Base-by-base conservation (phyloP, 2,113 vertebrate genomes). In the Bos javanicus region DNA sequence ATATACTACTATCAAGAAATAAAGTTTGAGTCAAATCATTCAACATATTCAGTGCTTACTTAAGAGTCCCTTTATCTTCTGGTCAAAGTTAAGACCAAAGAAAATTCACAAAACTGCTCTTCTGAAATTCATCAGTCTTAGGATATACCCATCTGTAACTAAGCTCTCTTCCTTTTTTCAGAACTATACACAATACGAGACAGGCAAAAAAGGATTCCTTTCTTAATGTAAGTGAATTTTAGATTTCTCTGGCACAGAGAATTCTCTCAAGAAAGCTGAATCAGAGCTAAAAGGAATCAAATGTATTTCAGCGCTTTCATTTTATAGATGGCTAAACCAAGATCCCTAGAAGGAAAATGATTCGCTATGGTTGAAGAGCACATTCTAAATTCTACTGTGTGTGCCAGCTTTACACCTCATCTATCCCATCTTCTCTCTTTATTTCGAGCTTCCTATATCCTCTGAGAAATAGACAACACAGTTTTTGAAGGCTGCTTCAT, bases 61-160 rank as follows among this genome's bases (percentile, higher is more conserved):
- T 90, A 90, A 95, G n/a, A 84, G 80, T 94, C 94, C 78, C 71
- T 96, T 92, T 87, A 94, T 39, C 89, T 83, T 97, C 62, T 82
- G 36, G n/a, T 96, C 14, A 97, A 95, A 97, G 52, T 80, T 91
- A 97, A 97, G 92, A 90, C 52, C n/a, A 80, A 95, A 96, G 67
- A 39, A 39, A 97, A 71, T 11, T 59, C 71, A 74, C 48, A 81
- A 95, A 96, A 90, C 16, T 56, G 62, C 67, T 95, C 43, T 83
- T 92, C 26, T 84, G 21, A 54, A 96, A 95, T 48, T 39, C 57
- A 87, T 71, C 81, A 48, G 36, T 82, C 33, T 56, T 87, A 83
- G 7, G 36, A 91, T 74, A 96, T 26, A 95, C 52, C n/a, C 23
- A 93, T 19, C 60, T 88, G 15, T 91, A 95, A 76, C 30, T 89